These are phyloP conservation scores for Chaenocephalus aceratus DNA, from an alignment of 2,113 vertebrate species.

Conservation along the genomic window DNA sequence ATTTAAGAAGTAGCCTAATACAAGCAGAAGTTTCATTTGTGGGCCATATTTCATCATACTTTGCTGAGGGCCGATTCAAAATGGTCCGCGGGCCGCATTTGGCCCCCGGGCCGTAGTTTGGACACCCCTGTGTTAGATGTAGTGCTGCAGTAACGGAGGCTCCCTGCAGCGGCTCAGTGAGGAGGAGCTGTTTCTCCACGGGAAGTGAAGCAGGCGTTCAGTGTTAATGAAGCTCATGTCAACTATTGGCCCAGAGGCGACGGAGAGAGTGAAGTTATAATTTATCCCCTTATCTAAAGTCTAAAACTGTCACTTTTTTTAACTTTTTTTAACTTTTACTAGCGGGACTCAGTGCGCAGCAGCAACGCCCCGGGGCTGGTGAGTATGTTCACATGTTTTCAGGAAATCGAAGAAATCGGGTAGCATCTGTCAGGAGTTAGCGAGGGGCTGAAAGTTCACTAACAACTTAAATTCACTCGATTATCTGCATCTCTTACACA, in stretches of 20 bases:
- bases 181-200: conserved; percentile 74
- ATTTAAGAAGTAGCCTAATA: too few relatives aligned
- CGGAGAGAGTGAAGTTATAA: conserved; percentile 34
- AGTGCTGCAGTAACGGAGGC: too few relatives aligned
- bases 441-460: neutral
- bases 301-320: neutral
- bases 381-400: conserved; percentile 57
- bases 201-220: conserved; percentile 68
- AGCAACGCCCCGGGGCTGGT: conserved; percentile 66
- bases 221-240: conserved; percentile 33
- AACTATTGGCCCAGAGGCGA: conserved; percentile 49
- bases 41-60: too few relatives aligned
- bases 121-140: too few relatives aligned
- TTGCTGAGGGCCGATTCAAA: too few relatives aligned
- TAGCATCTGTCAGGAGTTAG: conserved; percentile 56
- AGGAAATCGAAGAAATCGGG: conserved; percentile 67
- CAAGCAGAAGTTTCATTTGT: too few relatives aligned
- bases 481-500: neutral
- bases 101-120: too few relatives aligned
- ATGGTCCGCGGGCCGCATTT: too few relatives aligned
- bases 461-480: neutral
- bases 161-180: neutral
- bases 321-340: neutral
- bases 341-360: conserved; percentile 15
- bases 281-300: neutral